Evolutionary conservation across 2,888 invertebrate species (phyloP), one percentile per base, ranked within the genome.

Genomic region (Bombyx huttoni): DNA sequence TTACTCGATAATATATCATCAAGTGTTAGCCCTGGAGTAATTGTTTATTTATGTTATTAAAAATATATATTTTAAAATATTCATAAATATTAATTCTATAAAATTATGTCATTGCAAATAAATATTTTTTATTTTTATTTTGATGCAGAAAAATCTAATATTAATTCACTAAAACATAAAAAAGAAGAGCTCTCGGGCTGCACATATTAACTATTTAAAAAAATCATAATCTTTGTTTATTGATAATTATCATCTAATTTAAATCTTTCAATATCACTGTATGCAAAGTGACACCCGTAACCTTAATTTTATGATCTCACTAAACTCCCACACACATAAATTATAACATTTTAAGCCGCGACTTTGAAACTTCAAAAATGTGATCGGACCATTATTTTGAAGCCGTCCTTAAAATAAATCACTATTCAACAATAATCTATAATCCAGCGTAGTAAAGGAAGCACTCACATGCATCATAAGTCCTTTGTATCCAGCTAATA

Each of bases 391-490:
- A 40, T 12, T 6, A 40, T 12, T 10, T 40, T 12, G 12, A 40
- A 12, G 9, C 40, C 40, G 40, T 40, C 40, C 40, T 40, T 40
- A 40, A 40, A 2, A 24, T 24, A 40, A 40, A 40, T 40, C 8
- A 40, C 9, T 40, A 8, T 40, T 40, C 9, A 24, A 24, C 24
- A 24, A 40, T 40, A 40, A 40, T 12, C 12, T 40, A 40, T 40
- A 40, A 40, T 40, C 12, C 40, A 10, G 51, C 46, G 34, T 51
- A 47, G 57, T 24, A 24, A 24, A 24, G 49, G 49, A 51, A 50
- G 46, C 67, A 85, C 87, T 87, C 64, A 86, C 87, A 76, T 87
- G 86, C 87, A 87, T 87, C 78, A 81, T 85, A 72, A 70, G 74
- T 75, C 68, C 73, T 68, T 67, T 63, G 58, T 63, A 59, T 56